These are phyloP conservation scores for Conchocele bisecta DNA, from an alignment of 2,888 invertebrate genomes.

Conservation along the genomic window DNA sequence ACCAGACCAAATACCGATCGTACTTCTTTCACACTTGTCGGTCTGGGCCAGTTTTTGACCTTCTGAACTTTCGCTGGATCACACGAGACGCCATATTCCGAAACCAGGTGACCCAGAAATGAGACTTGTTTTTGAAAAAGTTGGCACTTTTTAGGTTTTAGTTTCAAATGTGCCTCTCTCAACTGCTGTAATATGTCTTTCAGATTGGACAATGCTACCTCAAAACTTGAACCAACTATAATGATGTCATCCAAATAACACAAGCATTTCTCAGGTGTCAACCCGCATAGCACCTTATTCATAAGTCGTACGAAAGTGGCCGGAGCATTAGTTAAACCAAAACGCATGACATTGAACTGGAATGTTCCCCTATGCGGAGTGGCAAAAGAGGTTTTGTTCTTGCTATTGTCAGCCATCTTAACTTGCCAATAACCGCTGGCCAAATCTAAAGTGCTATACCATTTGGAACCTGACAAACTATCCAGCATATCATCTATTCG, in stretches of 20 bases:
- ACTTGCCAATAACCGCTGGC: slow-evolving; percentile 27
- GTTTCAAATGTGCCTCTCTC: slow-evolving; percentile 14
- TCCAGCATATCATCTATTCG: slow-evolving; percentile 19
- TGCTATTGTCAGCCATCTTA: slow-evolving; percentile 6
- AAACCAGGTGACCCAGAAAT: slow-evolving; percentile 32
- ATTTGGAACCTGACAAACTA: slow-evolving; percentile 5
- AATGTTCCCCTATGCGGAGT: slow-evolving; percentile 11
- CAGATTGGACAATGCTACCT: slow-evolving; percentile 5
- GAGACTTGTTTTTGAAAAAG: slow-evolving; percentile 27
- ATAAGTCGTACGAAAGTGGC: slow-evolving; percentile 21
- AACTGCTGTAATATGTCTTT: slow-evolving; percentile 12
- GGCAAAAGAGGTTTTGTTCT: slow-evolving; percentile 16
- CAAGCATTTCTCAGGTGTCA: slow-evolving; percentile 14
- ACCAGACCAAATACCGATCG: slow-evolving; percentile 3
- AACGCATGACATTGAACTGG: slow-evolving; percentile 14
- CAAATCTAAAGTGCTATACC: slow-evolving; percentile 13
- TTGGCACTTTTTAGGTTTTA: slow-evolving; percentile 30
- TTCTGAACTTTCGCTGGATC: slow-evolving; percentile 14
- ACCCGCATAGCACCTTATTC: slow-evolving; percentile 5
- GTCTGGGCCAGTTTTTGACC: slow-evolving; percentile 26
- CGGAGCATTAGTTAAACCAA: slow-evolving; percentile 20
- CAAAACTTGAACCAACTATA: slow-evolving; percentile 13
- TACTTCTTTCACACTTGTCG: slow-evolving; percentile 5
- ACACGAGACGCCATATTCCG: slow-evolving; percentile 17
- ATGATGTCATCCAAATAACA: slow-evolving; percentile 36